Base-by-base conservation (phyloP, 2,888 invertebrate species). In the Lasius platythorax region DNA sequence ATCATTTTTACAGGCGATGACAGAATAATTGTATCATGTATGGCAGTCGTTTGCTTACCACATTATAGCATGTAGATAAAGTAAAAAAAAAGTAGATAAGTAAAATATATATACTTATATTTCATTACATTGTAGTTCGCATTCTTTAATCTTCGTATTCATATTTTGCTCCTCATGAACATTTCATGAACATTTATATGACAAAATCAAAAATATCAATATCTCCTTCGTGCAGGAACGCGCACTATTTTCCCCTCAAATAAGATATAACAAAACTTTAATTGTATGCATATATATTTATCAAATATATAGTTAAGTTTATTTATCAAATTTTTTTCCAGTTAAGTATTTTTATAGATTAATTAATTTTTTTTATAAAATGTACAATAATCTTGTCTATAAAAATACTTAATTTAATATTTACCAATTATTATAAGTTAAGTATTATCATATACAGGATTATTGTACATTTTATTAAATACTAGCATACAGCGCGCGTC, bases 1-100 rank as follows among this genome's bases (percentile, higher is more conserved):
- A 72, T 79, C 58, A 18, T 79, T 79, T 61, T 61, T 79, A 58
- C 56, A 46, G 1, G 50, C 73, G 15, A 43, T 79, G 43, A 4
- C 43, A 43, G 28, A 64, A 30, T 79, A 73, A 79, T n/a, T 33
- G 0, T 6, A 61, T 37, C 23, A 37, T 50, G 3, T 40, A 37
- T 28, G 3, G 1, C 3, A 8, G 64, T 23, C n/a, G 11, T 56
- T 40, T 56, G 5, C 5, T 61, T 61, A 64, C 11, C 33, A 28
- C 9, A 28, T 28, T 40, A 28, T 30, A 1, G 8, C 15, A 37
- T 63, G 30, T 63, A 43, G 40, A 61, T 61, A 74, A 37, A 46
- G 3, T 50, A 37, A 37, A 37, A 4, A 5, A 37, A 5, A 5
- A 5, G 33, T 33, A 72, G 37, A 56, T 50, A 43, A 74, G 15